Evolutionary conservation across 2,797 vertebrate species (phyloP).

Genomic region (Rallus crepitans): DNA sequence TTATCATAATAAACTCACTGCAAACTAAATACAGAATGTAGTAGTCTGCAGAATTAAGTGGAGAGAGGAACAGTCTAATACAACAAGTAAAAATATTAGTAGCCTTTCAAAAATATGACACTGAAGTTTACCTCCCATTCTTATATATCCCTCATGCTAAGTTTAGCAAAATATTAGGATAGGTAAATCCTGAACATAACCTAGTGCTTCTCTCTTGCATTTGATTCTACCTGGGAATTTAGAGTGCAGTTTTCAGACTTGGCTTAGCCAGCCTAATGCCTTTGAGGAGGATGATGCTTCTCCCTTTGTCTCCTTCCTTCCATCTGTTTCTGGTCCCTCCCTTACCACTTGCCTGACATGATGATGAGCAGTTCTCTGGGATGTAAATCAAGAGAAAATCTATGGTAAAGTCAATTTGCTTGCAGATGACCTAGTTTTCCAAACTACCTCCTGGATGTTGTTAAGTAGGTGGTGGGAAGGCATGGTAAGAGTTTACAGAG

Average conservation of each 20-base stretch:
- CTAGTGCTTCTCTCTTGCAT: neutral
- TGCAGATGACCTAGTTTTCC: neutral
- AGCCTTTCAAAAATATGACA: neutral
- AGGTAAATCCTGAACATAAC: neutral
- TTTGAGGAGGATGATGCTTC: fast-evolving
- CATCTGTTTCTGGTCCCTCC: neutral
- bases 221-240: neutral
- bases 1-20: neutral
- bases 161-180: neutral
- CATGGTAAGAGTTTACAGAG: neutral
- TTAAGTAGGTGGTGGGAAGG: neutral
- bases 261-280: neutral
- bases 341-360: neutral
- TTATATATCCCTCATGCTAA: neutral
- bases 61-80: neutral
- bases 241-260: neutral
- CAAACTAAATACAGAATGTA: neutral
- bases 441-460: neutral
- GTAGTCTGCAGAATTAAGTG: neutral
- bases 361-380: neutral
- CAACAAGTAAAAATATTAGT: neutral
- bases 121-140: neutral
- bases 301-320: neutral
- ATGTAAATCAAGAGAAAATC: neutral
- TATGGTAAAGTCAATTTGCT: neutral